Evolutionary conservation across 2,113 vertebrate genomes (phyloP).

Genomic region (Mirza zaza): DNA sequence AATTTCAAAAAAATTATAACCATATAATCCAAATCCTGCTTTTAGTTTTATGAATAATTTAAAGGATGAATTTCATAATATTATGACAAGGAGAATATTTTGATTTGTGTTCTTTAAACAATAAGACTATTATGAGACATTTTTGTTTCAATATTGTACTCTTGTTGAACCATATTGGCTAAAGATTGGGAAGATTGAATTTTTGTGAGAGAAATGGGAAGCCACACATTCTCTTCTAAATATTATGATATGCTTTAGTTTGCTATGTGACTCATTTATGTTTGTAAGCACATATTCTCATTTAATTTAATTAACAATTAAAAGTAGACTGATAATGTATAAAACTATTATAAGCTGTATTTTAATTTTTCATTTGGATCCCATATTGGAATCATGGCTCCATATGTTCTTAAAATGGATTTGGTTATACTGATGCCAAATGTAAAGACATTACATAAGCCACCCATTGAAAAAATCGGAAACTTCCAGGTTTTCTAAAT

Average conservation of each 20-base stretch:
- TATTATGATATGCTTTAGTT: neutral
- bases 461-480: neutral
- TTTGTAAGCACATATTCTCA: neutral
- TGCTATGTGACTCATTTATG: neutral
- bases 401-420: neutral
- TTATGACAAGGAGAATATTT: neutral
- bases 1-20: neutral
- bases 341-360: neutral
- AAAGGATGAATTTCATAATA: neutral
- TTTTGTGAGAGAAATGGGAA: neutral
- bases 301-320: neutral
- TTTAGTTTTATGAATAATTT: neutral
- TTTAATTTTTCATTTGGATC: neutral
- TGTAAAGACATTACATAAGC: neutral
- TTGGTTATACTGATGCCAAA: neutral
- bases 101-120: neutral
- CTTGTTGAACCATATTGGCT: neutral
- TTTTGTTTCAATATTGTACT: neutral
- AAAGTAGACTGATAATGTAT: neutral
- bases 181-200: neutral
- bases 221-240: neutral
- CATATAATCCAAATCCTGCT: neutral
- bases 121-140: neutral
- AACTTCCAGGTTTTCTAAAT: neutral
- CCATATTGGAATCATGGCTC: neutral